Evolutionary conservation across 2,113 vertebrate species (phyloP).

Genomic region (Serinus canaria): DNA sequence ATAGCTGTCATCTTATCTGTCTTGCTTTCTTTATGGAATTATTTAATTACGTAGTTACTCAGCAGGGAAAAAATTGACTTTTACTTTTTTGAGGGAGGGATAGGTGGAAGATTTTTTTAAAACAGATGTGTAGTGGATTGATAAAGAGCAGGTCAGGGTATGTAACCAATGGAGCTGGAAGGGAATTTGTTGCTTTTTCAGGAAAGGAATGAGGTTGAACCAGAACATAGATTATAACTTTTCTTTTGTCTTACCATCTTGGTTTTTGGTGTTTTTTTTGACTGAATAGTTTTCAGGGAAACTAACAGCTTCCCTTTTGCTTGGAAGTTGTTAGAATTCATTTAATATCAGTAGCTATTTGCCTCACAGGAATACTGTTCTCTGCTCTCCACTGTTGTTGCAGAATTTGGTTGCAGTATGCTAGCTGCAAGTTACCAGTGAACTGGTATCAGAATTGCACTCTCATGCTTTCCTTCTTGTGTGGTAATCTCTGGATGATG

Average conservation of each 20-base stretch:
- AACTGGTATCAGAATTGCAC: not conserved
- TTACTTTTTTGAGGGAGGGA: not conserved
- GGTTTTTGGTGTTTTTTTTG: not conserved
- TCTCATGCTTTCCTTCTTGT: not conserved
- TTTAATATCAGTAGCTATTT: not conserved
- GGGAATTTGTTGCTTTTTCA: not conserved
- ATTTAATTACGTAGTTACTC: not conserved
- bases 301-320: not conserved
- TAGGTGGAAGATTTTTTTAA: not conserved
- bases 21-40: not conserved
- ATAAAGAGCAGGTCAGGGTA: not conserved
- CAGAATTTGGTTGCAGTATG: not conserved
- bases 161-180: not conserved
- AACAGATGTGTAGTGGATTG: not conserved
- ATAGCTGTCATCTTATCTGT: not conserved
- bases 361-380: not conserved
- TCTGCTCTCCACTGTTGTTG: not conserved
- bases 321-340: not conserved
- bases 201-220: not conserved
- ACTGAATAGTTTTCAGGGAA: not conserved
- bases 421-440: not conserved
- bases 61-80: not conserved
- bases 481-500: not conserved
- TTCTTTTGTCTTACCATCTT: not conserved
- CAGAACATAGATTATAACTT: not conserved